phyloP scores from a whole-genome alignment of 2,113 vertebrate genomes.

The Pleuronectes platessa region DNA sequence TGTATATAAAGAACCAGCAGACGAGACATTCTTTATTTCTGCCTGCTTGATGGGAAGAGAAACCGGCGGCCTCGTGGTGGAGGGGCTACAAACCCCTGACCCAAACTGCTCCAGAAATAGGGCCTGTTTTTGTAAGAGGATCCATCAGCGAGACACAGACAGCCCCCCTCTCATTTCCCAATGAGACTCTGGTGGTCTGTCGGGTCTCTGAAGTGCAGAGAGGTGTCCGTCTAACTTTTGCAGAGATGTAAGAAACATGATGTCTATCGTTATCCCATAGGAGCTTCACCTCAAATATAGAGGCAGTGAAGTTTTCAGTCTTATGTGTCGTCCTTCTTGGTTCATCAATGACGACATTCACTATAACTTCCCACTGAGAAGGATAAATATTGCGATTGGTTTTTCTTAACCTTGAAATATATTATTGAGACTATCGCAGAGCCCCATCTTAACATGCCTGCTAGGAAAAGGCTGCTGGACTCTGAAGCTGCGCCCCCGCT shows the following conservation, averaged over 20 bases:
- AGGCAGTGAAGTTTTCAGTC: constrained; percentile 11
- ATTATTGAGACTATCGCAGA: no score
- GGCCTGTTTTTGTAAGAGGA: constrained; percentile 77
- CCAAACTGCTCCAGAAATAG: constrained; percentile 77
- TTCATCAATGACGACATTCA: not conserved
- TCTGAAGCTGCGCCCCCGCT: no score
- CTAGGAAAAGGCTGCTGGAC: no score
- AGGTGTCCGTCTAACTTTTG: constrained; percentile 33
- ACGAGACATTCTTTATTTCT: constrained; percentile 47
- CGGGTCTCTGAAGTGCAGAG: constrained; percentile 53
- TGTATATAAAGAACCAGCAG: not conserved
- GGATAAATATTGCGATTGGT: not conserved
- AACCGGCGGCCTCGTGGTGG: constrained; percentile 35
- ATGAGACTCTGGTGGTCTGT: constrained; percentile 46
- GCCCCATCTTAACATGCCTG: no score
- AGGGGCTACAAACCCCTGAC: constrained; percentile 54
- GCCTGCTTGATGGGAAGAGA: constrained; percentile 54
- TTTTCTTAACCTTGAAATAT: not conserved
- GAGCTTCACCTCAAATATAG: not conserved
- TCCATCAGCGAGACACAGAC: constrained; percentile 51
- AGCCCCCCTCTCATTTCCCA: constrained; percentile 36
- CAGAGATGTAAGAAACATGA: constrained; percentile 31
- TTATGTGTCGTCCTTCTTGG: not conserved
- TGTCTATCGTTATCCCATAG: constrained; percentile 26
- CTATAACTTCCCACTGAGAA: constrained; percentile 5